Base-by-base conservation (phyloP, 37 sponge, comb jelly and placozoan genomes). In the Bolinopsis microptera region DNA sequence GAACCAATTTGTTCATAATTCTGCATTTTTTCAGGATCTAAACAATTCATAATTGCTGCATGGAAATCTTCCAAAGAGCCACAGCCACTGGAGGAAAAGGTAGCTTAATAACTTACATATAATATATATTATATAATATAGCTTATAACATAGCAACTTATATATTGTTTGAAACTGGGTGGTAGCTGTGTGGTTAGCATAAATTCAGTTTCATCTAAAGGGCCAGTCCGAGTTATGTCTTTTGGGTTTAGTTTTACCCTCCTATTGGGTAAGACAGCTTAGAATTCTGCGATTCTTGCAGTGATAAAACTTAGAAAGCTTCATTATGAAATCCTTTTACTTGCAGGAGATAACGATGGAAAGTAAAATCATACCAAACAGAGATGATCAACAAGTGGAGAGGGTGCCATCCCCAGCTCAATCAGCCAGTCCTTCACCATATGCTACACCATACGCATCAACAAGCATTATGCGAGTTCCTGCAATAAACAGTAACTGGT, bases 271-370 rank as follows among this genome's bases (percentile, higher is more conserved):
- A n/a, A n/a, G n/a, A n/a, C n/a, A n/a, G n/a, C n/a, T n/a, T n/a
- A n/a, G n/a, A n/a, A n/a, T n/a, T n/a, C n/a, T n/a, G n/a, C n/a
- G n/a, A n/a, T n/a, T n/a, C n/a, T n/a, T n/a, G n/a, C n/a, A n/a
- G n/a, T n/a, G n/a, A n/a, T n/a, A n/a, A n/a, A n/a, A n/a, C n/a
- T n/a, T n/a, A n/a, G n/a, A n/a, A n/a, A n/a, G n/a, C n/a, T n/a
- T n/a, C n/a, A n/a, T n/a, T n/a, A n/a, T n/a, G n/a, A n/a, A n/a
- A n/a, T n/a, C n/a, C n/a, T n/a, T n/a, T n/a, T n/a, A n/a, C n/a
- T n/a, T 72, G 31, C 75, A 72, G 75, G 75, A 72, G 26, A n/a
- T 72, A 28, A 72, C 75, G 18, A 72, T 72, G 13, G 75, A 72
- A 72, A 72, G 75, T n/a, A 72, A 72, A 72, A 28, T 72, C 5